Percentiles rank a stretch among this genome's conserved stretches.
phyloP scores from a whole-genome alignment of 30 jellyfish, hydroid and myxozoan genomes.

The Pseudorhiza aurosa region DNA sequence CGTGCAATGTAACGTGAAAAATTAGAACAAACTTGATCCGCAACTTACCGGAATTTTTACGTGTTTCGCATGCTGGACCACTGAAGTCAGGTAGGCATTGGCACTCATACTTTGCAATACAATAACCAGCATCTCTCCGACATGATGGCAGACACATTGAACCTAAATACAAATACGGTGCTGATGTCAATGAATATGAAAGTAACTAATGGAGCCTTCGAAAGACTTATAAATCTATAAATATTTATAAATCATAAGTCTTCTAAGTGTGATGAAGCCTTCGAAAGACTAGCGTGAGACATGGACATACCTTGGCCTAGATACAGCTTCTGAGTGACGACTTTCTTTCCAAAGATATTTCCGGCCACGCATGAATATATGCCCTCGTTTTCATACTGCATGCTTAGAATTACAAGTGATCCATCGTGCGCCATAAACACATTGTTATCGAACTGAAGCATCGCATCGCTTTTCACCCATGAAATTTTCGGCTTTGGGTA shows the following conservation, averaged over 20 bases:
- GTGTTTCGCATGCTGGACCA: conserved; percentile 60
- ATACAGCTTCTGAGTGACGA: conserved; percentile 26
- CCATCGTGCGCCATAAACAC: conserved; percentile 32
- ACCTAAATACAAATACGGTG: too few species aligned
- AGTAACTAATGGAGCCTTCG: too few species aligned
- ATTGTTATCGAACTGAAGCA: conserved; percentile 1
- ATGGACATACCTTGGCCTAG: conserved; percentile 66
- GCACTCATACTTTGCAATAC: conserved; percentile 64
- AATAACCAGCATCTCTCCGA: conserved; percentile 60
- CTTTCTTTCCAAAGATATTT: conserved; percentile 42
- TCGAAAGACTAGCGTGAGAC: too few species aligned
- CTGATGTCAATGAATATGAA: too few species aligned
- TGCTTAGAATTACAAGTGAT: conserved; percentile 41
- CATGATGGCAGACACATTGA: conserved; percentile 72
- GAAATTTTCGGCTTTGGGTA: conserved; percentile 47
- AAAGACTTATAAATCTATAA: too few species aligned
- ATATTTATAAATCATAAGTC: too few species aligned
- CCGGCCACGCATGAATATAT: conserved; percentile 55
- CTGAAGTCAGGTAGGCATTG: conserved; percentile 60
- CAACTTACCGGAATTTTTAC: conserved; percentile 44
- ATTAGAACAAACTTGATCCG: too few species aligned
- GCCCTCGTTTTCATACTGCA: conserved; percentile 54
- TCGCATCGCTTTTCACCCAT: conserved; percentile 46
- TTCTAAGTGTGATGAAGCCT: too few species aligned
- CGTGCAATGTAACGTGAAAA: too few species aligned